Base-by-base conservation (phyloP, 2,888 invertebrate species). In the Achlya flavicornis region DNA sequence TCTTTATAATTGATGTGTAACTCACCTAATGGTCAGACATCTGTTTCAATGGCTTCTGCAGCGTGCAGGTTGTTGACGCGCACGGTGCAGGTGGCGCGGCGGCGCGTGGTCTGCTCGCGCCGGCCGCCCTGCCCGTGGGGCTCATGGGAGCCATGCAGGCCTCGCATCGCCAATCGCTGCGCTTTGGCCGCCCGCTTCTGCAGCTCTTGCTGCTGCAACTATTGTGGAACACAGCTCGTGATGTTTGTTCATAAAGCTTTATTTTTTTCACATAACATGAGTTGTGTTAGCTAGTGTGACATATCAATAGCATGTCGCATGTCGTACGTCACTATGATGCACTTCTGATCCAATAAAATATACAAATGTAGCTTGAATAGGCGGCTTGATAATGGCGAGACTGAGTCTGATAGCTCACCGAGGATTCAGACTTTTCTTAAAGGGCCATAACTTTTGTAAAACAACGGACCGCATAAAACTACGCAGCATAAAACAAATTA, bases 1-100 rank as follows among this genome's bases (percentile, higher is more conserved):
- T 26, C 26, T 26, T 26, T 26, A 26, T 26, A 46, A n/a, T 12
- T 43, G 12, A 12, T 43, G 12, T 46, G 46, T 58, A 32, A 12
- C 95, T 94, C 91, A 97, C 97, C 97, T 95, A 95, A 96, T 97
- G 97, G 97, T 98, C 98, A 98, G 96, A 98, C 98, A 95, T 98
- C 98, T 95, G 98, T 98, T 95, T 98, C 98, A 94, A 97, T 97
- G 94, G 97, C 96, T 87, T 97, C 96, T 90, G 97, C 96, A 89
- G 97, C 95, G 72, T 91, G 90, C 70, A 92, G 75, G 74, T 89
- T 88, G 84, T 92, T 92, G 74, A 92, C 90, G 69, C 92, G 92
- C 75, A 93, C 92, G 72, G 89, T 93, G 87, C 92, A 93, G 19
- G 78, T 67, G 65, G 85, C 77, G 63, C 88, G 89, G 41, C 88